Evolutionary conservation across 2,888 invertebrate genomes (phyloP).

Genomic region (Troglohyphantes excavatus): DNA sequence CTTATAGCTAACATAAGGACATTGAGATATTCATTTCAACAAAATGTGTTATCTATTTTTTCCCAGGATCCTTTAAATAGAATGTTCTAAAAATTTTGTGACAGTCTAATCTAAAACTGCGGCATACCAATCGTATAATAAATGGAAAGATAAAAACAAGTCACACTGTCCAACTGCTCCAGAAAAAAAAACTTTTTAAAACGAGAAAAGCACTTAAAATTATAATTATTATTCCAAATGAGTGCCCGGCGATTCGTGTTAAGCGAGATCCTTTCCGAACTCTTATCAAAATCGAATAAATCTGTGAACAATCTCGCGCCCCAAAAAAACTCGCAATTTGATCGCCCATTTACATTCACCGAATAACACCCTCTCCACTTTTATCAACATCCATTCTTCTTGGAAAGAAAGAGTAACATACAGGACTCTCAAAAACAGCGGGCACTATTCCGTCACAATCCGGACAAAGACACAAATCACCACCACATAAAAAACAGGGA

Average conservation of each 20-base stretch:
- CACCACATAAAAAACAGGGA: neutral
- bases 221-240: neutral
- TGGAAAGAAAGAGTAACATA: neutral
- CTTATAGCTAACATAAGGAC: no score
- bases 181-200: no score
- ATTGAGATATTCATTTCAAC: no score
- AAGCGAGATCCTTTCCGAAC: neutral
- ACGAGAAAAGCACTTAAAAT: no score
- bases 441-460: slow-evolving; percentile 6
- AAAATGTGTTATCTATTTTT: no score
- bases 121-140: no score
- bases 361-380: neutral
- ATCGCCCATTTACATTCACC: neutral
- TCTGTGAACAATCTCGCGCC: neutral
- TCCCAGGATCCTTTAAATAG: no score
- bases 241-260: neutral
- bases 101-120: no score
- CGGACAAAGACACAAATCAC: slow-evolving; percentile 26
- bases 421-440: neutral
- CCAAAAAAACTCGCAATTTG: neutral
- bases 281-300: neutral
- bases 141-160: no score
- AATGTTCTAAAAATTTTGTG: no score
- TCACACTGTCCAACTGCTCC: no score
- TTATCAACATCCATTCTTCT: neutral